Conservation (phyloP, 2,113 vertebrate genomes). For the Damaliscus lunatus region DNA sequence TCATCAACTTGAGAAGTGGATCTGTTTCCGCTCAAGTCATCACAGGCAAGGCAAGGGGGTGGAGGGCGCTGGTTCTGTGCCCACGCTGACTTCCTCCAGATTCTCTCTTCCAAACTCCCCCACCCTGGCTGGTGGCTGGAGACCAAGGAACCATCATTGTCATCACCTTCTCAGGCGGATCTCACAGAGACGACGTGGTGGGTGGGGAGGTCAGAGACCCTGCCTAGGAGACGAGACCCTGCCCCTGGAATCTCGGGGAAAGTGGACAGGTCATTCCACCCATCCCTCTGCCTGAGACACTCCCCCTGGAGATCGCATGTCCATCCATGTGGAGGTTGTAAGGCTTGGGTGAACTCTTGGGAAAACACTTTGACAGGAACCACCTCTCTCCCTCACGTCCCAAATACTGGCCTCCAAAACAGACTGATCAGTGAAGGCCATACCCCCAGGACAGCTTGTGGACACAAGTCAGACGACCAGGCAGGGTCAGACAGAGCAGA, state of each 20-base stretch:
- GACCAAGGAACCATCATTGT: background rate
- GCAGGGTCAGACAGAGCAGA: background rate
- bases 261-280: too few species aligned
- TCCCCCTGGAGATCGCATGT: background rate
- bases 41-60: background rate
- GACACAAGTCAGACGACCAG: background rate
- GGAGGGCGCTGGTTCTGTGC: background rate
- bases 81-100: background rate
- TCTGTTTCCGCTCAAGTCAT: conserved; percentile 10
- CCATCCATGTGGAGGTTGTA: background rate
- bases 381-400: fast-evolving
- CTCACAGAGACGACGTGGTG: background rate
- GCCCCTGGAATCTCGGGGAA: background rate
- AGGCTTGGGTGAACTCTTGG: background rate
- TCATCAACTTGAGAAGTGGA: background rate
- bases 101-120: background rate
- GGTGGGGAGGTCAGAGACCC: background rate
- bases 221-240: fast-evolving
- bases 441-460: too few species aligned
- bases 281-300: background rate
- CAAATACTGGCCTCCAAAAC: background rate
- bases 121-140: background rate
- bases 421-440: background rate
- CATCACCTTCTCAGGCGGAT: background rate
- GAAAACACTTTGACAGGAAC: background rate